Percentiles rank a stretch among this genome's conserved stretches.
Evolutionary conservation across 2,888 invertebrate species (phyloP).

Genomic region (Lobophora halterata): DNA sequence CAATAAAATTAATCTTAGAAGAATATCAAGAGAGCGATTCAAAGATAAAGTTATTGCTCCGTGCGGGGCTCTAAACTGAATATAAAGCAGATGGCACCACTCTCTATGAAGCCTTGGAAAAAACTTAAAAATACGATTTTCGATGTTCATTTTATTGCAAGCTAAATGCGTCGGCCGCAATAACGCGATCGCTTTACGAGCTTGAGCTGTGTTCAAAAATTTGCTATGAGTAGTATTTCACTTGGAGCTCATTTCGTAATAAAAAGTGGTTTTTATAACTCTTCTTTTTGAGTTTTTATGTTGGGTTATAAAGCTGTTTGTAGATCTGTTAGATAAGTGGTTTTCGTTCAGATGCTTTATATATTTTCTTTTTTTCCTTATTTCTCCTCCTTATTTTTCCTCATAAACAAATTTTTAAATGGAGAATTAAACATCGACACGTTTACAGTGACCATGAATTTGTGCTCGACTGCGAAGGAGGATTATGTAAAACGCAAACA

Average conservation of each 20-base stretch:
- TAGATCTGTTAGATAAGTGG: conserved; percentile 25
- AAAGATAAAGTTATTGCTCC: conserved; percentile 38
- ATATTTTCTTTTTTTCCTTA: too few relatives aligned
- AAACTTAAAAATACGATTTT: conserved; percentile 60
- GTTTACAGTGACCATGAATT: too few relatives aligned
- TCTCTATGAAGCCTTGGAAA: conserved; percentile 42
- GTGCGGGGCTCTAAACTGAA: conserved; percentile 37
- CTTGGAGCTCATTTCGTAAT: conserved; percentile 38
- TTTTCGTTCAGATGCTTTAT: too few relatives aligned
- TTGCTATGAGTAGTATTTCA: conserved; percentile 52
- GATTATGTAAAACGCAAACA: too few relatives aligned
- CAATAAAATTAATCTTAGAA: conserved; percentile 35
- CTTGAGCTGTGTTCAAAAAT: conserved; percentile 51
- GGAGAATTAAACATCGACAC: too few relatives aligned
- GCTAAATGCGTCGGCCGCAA: conserved; percentile 61
- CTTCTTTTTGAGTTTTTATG: conserved; percentile 32
- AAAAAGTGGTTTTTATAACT: conserved; percentile 34
- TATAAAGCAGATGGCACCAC: conserved; percentile 45
- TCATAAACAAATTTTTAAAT: too few relatives aligned
- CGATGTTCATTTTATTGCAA: conserved; percentile 60
- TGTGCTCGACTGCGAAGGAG: too few relatives aligned
- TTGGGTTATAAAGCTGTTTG: conserved; percentile 26
- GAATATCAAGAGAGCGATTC: conserved; percentile 40
- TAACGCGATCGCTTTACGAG: conserved; percentile 66
- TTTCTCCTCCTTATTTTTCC: too few relatives aligned